A percentile compares a stretch with the other conserved stretches of the same genome.
These are phyloP conservation scores for Haemorhous mexicanus DNA, from an alignment of 2,113 vertebrate species.

Conservation along the genomic window DNA sequence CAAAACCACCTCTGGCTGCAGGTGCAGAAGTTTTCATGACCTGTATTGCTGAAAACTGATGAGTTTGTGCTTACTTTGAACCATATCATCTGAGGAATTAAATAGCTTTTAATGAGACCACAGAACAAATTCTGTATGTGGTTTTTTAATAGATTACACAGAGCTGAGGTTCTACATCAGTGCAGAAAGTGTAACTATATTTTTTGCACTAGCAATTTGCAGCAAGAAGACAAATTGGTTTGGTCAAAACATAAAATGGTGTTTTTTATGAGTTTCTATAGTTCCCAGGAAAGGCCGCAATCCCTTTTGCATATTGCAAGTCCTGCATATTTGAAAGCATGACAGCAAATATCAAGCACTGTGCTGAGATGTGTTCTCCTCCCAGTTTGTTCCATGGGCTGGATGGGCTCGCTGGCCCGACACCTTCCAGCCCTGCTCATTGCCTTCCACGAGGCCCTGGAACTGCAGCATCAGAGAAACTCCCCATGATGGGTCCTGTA, in stretches of 20 bases:
- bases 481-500: not conserved
- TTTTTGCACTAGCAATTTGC: not conserved
- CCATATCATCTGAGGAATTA: not conserved
- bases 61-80: not conserved
- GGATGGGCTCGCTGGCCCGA: not conserved
- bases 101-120: not conserved
- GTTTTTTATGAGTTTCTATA: not conserved
- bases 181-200: not conserved
- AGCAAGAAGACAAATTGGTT: not conserved
- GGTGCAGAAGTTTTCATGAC: not conserved
- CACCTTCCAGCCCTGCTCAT: not conserved
- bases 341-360: not conserved
- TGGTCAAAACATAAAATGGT: not conserved
- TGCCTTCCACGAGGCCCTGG: not conserved
- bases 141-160: not conserved
- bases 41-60: not conserved
- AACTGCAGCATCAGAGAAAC: not conserved
- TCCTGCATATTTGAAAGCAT: not conserved
- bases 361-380: not conserved
- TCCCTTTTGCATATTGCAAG: not conserved
- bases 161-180: not conserved
- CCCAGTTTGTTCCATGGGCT: not conserved
- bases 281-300: not conserved
- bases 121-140: not conserved
- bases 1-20: not conserved